Evolutionary conservation across 2,888 invertebrate genomes (phyloP).

Genomic region (Hydraecia micacea): DNA sequence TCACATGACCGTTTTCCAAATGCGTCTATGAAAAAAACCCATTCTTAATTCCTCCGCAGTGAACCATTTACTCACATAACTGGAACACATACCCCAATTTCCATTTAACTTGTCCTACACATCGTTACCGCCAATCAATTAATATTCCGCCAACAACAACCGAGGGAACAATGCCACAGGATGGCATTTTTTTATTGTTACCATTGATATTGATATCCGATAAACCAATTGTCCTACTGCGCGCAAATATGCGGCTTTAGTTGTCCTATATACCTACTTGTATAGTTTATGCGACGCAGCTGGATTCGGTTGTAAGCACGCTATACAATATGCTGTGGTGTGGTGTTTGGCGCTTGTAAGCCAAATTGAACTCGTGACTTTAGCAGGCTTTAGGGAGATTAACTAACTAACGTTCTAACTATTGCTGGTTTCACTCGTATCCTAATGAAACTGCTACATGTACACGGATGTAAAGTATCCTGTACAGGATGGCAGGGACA

Average conservation of each 20-base stretch:
- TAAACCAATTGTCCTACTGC: conserved; percentile 9
- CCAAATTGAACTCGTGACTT: not conserved
- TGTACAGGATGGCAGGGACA: too few species aligned
- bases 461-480: not conserved
- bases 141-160: conserved; percentile 35
- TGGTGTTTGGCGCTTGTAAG: conserved; percentile 3
- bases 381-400: not conserved
- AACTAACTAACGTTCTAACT: too few species aligned
- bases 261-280: not conserved
- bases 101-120: conserved; percentile 7
- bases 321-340: conserved; percentile 10
- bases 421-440: not conserved
- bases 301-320: not conserved
- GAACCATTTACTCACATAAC: conserved; percentile 2
- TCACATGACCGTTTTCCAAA: not conserved
- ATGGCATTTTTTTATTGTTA: conserved; percentile 3
- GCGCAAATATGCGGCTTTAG: conserved; percentile 11
- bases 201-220: conserved; percentile 31
- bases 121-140: conserved; percentile 28
- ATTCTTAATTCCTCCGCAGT: not conserved
- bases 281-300: conserved; percentile 7
- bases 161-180: conserved; percentile 28
- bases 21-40: not conserved
- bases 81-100: conserved; percentile 13
- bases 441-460: not conserved